These are phyloP conservation scores for Cuniculus paca DNA, from an alignment of 2,797 vertebrate genomes.

Conservation along the genomic window DNA sequence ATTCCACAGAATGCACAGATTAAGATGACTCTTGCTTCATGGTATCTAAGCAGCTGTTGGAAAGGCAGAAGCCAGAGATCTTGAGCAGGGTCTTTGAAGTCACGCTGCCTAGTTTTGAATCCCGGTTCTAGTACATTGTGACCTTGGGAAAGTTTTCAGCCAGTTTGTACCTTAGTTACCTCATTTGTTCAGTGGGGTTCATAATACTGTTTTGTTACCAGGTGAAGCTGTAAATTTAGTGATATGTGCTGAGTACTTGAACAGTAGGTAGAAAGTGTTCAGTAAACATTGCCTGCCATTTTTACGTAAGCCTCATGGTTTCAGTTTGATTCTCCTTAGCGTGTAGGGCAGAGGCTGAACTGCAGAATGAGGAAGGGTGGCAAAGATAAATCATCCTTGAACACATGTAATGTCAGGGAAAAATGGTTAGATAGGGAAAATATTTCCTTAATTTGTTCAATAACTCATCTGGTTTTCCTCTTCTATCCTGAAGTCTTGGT, in stretches of 20 bases:
- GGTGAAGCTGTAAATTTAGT: not conserved
- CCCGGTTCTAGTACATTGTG: not conserved
- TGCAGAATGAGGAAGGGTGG: not conserved
- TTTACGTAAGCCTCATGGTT: not conserved
- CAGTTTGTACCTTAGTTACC: not conserved
- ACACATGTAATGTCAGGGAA: not conserved
- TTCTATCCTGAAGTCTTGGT: not conserved
- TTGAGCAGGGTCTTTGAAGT: not conserved
- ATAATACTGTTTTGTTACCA: not conserved
- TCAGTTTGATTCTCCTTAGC: not conserved
- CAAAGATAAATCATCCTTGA: not conserved
- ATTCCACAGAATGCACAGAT: not conserved
- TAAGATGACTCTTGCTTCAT: not conserved
- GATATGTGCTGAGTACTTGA: not conserved
- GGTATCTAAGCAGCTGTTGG: not conserved
- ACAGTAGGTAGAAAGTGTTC: not conserved
- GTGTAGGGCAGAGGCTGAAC: not conserved
- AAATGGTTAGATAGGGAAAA: not conserved
- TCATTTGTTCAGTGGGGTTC: not conserved
- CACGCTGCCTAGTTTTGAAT: not conserved
- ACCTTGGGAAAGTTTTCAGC: not conserved
- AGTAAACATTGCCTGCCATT: not conserved
- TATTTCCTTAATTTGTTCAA: not conserved
- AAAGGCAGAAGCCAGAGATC: not conserved
- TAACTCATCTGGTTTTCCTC: constrained; percentile 37